Evolutionary conservation across 1,140 invertebrate genomes (phyloP), one percentile per base, ranked within the genome.

Genomic region (Drosophila pallidifrons): DNA sequence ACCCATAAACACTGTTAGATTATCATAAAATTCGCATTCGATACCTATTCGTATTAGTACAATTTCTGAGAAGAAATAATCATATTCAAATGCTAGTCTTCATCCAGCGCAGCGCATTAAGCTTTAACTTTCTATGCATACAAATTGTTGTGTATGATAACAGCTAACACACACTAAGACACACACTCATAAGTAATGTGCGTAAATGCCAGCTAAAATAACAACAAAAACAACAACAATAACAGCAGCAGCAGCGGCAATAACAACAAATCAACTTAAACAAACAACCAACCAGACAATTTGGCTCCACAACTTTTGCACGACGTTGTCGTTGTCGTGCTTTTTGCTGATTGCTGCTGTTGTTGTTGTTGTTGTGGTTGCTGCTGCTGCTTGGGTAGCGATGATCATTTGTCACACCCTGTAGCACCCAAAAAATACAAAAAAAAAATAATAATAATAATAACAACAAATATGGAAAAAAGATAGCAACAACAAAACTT

Each of bases 231-330:
- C 15, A 65, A 38, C 1, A 35, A 0, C 32, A 20, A 2, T 3
- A 25, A 25, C 30, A 71, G 57, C 20, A 20, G 20, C 20, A 63
- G 30, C 51, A 55, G 30, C 64, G 63, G 32, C 77, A 83, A 69
- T 64, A 89, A 68, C 83, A 85, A 73, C 83, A 81, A 85, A 85
- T 88, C 80, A 74, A 79, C 74, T 89, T 78, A 72, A 89, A 58
- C 74, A 88, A 88, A 88, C 80, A 88, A 75, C 83, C 70, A 88
- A 88, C 83, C 83, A 88, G 83, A 88, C 83, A 88, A 83, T 88
- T 88, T 75, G 83, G 83, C 83, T 88, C 83, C 83, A 88, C 77
- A 82, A 65, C 46, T 81, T 83, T 83, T 82, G 80, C 78, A 72
- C 78, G 70, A 73, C 81, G 70, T 79, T 77, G 77, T 54, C 51